Evolutionary conservation across 2,113 vertebrate genomes (phyloP).

Genomic region (Lipotes vexillifer): DNA sequence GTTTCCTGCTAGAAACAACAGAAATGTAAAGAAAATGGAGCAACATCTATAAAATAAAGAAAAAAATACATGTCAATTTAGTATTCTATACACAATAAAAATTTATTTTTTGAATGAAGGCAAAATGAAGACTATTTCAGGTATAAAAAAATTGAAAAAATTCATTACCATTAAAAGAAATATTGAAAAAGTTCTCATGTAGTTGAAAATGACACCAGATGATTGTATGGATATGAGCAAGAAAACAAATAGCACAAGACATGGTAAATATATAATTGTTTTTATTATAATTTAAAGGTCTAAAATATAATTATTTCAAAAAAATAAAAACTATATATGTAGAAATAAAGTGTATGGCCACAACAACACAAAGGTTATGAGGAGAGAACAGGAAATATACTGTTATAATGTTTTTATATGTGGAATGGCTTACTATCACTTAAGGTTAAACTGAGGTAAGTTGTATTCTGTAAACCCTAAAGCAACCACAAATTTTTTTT

Average conservation of each 20-base stretch:
- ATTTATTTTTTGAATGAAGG: background rate
- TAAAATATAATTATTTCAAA: background rate
- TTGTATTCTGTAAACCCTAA: background rate
- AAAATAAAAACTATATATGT: background rate
- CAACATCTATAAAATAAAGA: background rate
- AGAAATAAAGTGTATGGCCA: background rate
- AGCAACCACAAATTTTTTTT: background rate
- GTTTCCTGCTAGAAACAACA: background rate
- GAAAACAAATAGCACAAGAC: background rate
- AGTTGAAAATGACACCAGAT: background rate
- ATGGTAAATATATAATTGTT: background rate
- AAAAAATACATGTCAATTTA: background rate
- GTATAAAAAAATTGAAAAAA: background rate
- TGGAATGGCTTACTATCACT: background rate
- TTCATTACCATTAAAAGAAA: background rate
- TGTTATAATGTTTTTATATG: background rate
- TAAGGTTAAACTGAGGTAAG: background rate
- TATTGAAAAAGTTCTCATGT: background rate
- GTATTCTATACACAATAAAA: background rate
- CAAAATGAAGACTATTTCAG: background rate
- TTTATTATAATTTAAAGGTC: background rate
- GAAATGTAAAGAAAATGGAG: background rate
- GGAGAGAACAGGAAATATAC: background rate
- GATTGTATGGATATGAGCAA: background rate
- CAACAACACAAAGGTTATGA: background rate